Conservation (phyloP, 2,888 invertebrate genomes). For the Nymphalis urticae region DNA sequence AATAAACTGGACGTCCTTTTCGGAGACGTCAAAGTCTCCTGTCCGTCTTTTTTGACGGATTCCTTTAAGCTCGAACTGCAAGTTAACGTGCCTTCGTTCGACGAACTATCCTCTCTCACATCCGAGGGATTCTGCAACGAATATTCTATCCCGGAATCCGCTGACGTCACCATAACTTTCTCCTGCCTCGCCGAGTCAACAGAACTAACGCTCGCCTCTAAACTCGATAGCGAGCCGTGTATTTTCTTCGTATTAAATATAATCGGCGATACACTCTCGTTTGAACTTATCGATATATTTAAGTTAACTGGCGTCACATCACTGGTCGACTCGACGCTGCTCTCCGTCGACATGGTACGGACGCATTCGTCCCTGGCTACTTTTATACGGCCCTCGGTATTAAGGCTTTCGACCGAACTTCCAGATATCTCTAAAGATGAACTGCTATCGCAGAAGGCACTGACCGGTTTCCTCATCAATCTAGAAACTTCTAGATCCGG, state of each 20-base stretch:
- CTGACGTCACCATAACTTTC: slow-evolving; percentile 71
- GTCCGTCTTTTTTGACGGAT: slow-evolving; percentile 54
- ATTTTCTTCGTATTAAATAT: slow-evolving; percentile 69
- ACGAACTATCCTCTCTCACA: slow-evolving; percentile 68
- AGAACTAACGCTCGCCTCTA: slow-evolving; percentile 77
- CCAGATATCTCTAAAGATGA: slow-evolving; percentile 76
- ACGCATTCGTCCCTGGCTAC: slow-evolving; percentile 48
- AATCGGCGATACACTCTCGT: slow-evolving; percentile 75
- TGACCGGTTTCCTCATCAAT: slow-evolving; percentile 69
- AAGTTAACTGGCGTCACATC: slow-evolving; percentile 70
- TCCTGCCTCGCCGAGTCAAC: slow-evolving; percentile 71
- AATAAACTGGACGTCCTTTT: slow-evolving; percentile 69
- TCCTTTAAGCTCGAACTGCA: slow-evolving; percentile 72
- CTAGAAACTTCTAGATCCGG: slow-evolving; percentile 78
- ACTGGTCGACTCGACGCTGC: slow-evolving; percentile 72
- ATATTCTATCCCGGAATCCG: slow-evolving; percentile 76
- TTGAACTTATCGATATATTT: slow-evolving; percentile 73
- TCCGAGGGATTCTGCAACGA: slow-evolving; percentile 70
- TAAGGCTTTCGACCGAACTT: slow-evolving; percentile 76
- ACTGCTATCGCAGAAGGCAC: slow-evolving; percentile 72
- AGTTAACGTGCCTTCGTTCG: slow-evolving; percentile 78
- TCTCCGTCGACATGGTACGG: slow-evolving; percentile 64
- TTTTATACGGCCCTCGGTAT: slow-evolving; percentile 47
- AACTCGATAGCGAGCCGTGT: slow-evolving; percentile 73
- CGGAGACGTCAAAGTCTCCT: slow-evolving; percentile 65